Conservation (phyloP, 2,113 vertebrate species). For the Ochotona princeps region DNA sequence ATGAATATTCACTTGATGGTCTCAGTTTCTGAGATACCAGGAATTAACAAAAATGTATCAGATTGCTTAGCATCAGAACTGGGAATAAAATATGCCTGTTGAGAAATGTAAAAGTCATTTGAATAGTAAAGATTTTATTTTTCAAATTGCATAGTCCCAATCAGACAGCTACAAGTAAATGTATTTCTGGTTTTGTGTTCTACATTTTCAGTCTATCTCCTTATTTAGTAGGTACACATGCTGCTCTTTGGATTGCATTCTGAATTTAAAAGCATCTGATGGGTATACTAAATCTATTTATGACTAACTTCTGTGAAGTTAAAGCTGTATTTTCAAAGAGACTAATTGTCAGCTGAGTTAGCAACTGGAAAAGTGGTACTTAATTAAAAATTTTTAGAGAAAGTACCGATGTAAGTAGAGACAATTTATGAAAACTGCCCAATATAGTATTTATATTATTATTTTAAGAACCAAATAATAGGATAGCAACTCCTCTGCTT, state of each 20-base stretch:
- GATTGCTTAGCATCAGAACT: not conserved
- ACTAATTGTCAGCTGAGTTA: not conserved
- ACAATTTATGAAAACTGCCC: not conserved
- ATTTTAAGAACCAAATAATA: not conserved
- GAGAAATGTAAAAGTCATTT: not conserved
- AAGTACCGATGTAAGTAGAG: not conserved
- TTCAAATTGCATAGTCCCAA: not conserved
- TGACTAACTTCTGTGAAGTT: not conserved
- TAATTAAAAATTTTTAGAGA: not conserved
- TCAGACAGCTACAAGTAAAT: not conserved
- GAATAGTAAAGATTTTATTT: not conserved
- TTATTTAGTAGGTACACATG: not conserved
- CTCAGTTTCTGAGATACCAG: not conserved
- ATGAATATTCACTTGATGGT: not conserved
- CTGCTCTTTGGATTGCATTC: not conserved
- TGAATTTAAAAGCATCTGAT: not conserved
- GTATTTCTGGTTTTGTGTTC: not conserved
- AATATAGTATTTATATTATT: not conserved
- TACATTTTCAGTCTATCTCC: not conserved
- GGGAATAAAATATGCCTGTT: not conserved
- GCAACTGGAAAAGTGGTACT: not conserved
- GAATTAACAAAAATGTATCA: not conserved
- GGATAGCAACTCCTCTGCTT: not conserved
- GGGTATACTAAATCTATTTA: not conserved
- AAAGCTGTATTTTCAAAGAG: constrained; percentile 15